phyloP scores from a whole-genome alignment of 1,140 invertebrate species.

The Drosophila azteca region DNA sequence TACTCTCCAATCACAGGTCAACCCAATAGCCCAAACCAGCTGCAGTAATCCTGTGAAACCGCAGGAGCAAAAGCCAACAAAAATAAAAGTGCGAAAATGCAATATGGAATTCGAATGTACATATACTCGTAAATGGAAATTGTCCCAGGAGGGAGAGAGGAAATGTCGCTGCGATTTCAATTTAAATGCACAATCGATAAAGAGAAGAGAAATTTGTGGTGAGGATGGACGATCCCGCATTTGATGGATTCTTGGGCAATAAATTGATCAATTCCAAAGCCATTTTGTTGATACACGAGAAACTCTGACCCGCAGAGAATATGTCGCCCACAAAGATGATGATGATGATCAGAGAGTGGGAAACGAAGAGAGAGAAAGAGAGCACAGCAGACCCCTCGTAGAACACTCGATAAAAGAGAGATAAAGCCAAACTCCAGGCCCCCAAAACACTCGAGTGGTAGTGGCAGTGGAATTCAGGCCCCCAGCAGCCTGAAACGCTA shows the following conservation, averaged over 20 bases:
- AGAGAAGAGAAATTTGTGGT: slow-evolving; percentile 35
- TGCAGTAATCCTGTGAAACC: slow-evolving; percentile 5
- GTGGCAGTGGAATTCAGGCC: slow-evolving; percentile 12
- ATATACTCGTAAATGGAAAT: slow-evolving; percentile 44
- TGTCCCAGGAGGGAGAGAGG: slow-evolving; percentile 25
- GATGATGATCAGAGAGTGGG: too few relatives aligned
- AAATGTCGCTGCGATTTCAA: slow-evolving; percentile 53
- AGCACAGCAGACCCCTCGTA: too few relatives aligned
- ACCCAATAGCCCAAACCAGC: slow-evolving; percentile 22
- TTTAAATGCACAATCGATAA: slow-evolving; percentile 51
- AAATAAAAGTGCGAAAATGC: slow-evolving; percentile 48
- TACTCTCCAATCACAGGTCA: too few relatives aligned
- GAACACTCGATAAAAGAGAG: too few relatives aligned
- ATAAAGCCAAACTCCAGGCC: neutral
- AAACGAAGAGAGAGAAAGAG: too few relatives aligned
- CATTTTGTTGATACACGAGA: too few relatives aligned
- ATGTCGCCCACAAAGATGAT: too few relatives aligned
- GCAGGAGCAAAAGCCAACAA: slow-evolving; percentile 8
- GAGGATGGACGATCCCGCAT: neutral
- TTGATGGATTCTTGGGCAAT: too few relatives aligned
- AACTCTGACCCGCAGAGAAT: too few relatives aligned
- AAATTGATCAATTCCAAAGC: too few relatives aligned
- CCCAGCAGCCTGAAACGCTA: slow-evolving; percentile 1
- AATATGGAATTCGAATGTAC: slow-evolving; percentile 20
- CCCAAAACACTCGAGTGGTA: slow-evolving; percentile 5